phyloP scores from a whole-genome alignment of 2,888 invertebrate genomes.

The Tineola bisselliella region DNA sequence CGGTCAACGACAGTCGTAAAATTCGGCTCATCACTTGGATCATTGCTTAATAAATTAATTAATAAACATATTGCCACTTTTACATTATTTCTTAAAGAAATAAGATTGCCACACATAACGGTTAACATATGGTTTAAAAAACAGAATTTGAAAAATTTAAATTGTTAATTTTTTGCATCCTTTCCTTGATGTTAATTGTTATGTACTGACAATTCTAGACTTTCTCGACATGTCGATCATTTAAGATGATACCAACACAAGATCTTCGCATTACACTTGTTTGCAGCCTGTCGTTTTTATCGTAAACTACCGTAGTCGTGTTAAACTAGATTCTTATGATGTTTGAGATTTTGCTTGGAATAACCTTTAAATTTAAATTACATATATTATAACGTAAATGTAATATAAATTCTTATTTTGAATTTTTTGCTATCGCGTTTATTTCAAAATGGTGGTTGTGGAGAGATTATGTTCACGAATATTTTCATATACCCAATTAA shows the following conservation, averaged over 20 bases:
- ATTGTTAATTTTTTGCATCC: neutral
- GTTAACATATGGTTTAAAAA: too few species aligned
- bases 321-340: neutral
- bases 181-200: too few species aligned
- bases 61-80: neutral
- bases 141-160: neutral
- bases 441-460: too few species aligned
- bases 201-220: neutral
- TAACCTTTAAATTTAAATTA: neutral
- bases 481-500: too few species aligned
- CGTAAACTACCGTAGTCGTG: neutral
- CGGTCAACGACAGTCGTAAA: slow-evolving; percentile 16
- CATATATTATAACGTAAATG: too few species aligned
- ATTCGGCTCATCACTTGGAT: neutral
- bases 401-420: too few species aligned
- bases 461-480: too few species aligned
- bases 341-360: neutral
- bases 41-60: neutral
- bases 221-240: neutral
- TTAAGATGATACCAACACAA: neutral
- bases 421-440: too few species aligned
- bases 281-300: neutral
- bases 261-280: neutral
- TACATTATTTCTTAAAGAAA: neutral
- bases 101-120: neutral